Evolutionary conservation across 2,113 vertebrate genomes (phyloP).

Genomic region (Pristiophorus japonicus): DNA sequence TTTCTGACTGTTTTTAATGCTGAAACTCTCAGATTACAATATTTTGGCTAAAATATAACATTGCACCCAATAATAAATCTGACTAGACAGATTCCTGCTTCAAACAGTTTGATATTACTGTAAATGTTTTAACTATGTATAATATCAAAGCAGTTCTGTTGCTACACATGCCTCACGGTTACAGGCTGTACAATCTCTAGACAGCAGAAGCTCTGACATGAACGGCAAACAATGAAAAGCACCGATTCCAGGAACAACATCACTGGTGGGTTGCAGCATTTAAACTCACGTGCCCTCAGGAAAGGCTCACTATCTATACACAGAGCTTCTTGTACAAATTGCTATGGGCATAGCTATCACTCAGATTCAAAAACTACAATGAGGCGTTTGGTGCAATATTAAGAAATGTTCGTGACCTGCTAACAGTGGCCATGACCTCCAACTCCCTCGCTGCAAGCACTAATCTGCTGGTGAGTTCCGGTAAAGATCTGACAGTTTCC

Average conservation of each 20-base stretch:
- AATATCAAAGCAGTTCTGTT: conserved; percentile 14
- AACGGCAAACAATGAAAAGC: conserved; percentile 22
- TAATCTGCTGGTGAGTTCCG: not conserved
- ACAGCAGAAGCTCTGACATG: conserved; percentile 52
- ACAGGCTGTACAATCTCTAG: conserved; percentile 47
- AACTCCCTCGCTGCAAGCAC: not conserved
- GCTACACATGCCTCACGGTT: not conserved
- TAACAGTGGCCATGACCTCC: not conserved
- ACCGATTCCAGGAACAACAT: conserved; percentile 26
- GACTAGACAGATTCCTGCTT: conserved; percentile 20
- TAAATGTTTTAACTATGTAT: not conserved
- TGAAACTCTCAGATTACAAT: not conserved
- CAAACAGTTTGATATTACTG: conserved; percentile 30
- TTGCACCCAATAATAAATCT: not conserved
- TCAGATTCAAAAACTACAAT: conserved; percentile 45
- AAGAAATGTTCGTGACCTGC: not conserved
- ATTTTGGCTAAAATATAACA: conserved; percentile 14
- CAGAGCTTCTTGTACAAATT: conserved; percentile 76
- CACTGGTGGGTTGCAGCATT: conserved; percentile 59
- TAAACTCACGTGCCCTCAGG: conserved; percentile 69
- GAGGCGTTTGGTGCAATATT: not conserved
- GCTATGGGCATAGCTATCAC: conserved; percentile 76
- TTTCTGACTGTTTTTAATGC: not conserved
- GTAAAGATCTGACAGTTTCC: not conserved
- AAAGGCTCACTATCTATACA: conserved; percentile 57